Evolutionary conservation across 2,113 vertebrate species (phyloP), one percentile per base, ranked within the genome.

Genomic region (Buteo buteo): DNA sequence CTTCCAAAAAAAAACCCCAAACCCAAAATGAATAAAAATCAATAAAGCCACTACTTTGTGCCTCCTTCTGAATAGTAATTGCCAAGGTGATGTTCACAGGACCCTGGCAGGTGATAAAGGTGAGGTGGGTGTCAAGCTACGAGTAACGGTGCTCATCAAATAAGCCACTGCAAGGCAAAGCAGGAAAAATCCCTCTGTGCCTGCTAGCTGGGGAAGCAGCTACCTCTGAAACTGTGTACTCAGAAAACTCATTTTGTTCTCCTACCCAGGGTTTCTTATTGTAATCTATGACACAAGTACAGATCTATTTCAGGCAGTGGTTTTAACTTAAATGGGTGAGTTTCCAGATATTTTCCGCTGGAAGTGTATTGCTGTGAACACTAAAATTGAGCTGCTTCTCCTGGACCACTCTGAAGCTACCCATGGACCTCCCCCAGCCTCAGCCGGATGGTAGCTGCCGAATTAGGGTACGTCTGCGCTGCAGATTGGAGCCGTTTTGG

Each of bases 391-490:
- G 20, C 6, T 59, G 36, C 26, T 49, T 88, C 25, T 80, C 22
- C 54, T 81, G 54, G 54, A 32, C 16, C 25, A 11, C 49, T 52
- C 62, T 72, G 86, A 83, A 88, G 50, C 15, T 65, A 49, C 16
- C 38, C 11, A 17, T n/a, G 47, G 44, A 44, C 11, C 14, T 82
- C 26, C 36, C 45, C 34, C 40, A 81, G 54, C 8, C 54, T 69
- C 52, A 88, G 49, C 22, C 4, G 3, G 32, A 11, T 0, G 16
- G 59, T 54, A 71, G n/a, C 52, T 2, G 2, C 36, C 0, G 1
- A 81, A 26, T 17, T 17, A n/a, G 47, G 25, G 34, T n/a, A 49
- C 0, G 1, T 58, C n/a, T 36, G 29, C 2, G 1, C 61, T 80
- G 49, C 54, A 54, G 16, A 8, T 6, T 22, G 25, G 12, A 44